Percentiles rank a stretch among this genome's conserved stretches.
Evolutionary conservation across 2,888 invertebrate species (phyloP).

Genomic region (Hypselothyrea guttata): DNA sequence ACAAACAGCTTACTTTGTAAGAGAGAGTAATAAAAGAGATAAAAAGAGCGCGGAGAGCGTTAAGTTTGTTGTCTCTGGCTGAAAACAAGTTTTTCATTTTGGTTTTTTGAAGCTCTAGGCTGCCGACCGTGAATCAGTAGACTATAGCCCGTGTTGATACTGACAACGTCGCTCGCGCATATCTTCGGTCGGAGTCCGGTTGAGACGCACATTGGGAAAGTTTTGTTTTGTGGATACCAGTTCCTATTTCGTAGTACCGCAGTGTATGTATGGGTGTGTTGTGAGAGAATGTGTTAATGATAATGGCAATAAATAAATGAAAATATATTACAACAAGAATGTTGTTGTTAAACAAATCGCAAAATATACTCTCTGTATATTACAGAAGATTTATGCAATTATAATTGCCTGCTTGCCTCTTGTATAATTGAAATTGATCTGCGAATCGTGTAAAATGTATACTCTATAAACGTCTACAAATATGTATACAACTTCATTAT

Average conservation of each 20-base stretch:
- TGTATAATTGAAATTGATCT: too few species aligned
- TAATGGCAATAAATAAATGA: conserved; percentile 4
- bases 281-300: conserved; percentile 15
- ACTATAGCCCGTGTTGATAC: conserved; percentile 40
- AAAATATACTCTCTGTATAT: too few species aligned
- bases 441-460: too few species aligned
- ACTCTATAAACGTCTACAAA: too few species aligned
- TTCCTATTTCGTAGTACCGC: conserved; percentile 40
- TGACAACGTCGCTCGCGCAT: conserved; percentile 35
- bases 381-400: too few species aligned
- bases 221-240: conserved; percentile 44
- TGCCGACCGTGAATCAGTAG: conserved; percentile 39
- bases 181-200: conserved; percentile 18
- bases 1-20: conserved; percentile 3
- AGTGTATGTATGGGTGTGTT: conserved; percentile 23
- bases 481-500: conserved; percentile 1
- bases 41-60: conserved; percentile 1
- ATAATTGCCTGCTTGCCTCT: too few species aligned
- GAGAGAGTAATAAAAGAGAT: neutral
- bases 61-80: conserved; percentile 41
- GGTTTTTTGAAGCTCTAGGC: conserved; percentile 27
- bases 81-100: conserved; percentile 53
- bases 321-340: neutral
- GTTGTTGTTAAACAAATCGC: neutral
- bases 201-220: conserved; percentile 54